Evolutionary conservation across 2,113 vertebrate species (phyloP), one percentile per base, ranked within the genome.

Genomic region (Xenus cinereus): DNA sequence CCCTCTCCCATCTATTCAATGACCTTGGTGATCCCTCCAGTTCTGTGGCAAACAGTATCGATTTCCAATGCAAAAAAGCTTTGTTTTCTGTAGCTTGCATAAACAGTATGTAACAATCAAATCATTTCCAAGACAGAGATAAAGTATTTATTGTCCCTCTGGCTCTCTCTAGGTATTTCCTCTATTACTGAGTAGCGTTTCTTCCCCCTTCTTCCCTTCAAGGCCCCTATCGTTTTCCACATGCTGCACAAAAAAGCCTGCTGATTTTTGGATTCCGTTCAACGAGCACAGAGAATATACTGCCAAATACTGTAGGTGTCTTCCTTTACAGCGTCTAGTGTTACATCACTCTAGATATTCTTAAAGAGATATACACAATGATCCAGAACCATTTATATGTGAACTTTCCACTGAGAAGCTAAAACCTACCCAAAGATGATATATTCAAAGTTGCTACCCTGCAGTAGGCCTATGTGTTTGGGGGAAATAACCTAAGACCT

Each of bases 121-220:
- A 43, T 74, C 0, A 50, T 76, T 86, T 53, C 26, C 20, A 46
- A 51, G 32, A 60, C 48, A 66, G 37, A 69, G 72, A 37, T n/a
- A 26, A 60, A 84, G 33, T 6, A 43, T 62, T 85, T 75, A 6
- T 11, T 7, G 13, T 62, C 43, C 72, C 37, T 56, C 54, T 84
- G 41, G 18, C 43, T 43, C 35, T 21, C 30, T 51, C 19, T 74
- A 81, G 41, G 17, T 50, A 95, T 75, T 89, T 87, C 46, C n/a
- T 84, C 68, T 73, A 26, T 45, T 64, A 63, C 0, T 9, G 26
- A 81, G 41, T 8, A 63, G 23, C 18, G 41, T 50, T 94, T 51
- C 10, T 33, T 14, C 19, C 37, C 7, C 16, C 15, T 19, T 22
- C 39, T 51, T 68, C 21, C 17, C 27, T 74, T 57, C 0, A 0